Base-by-base conservation (phyloP, 2,113 vertebrate species). In the Anolis sagrei region DNA sequence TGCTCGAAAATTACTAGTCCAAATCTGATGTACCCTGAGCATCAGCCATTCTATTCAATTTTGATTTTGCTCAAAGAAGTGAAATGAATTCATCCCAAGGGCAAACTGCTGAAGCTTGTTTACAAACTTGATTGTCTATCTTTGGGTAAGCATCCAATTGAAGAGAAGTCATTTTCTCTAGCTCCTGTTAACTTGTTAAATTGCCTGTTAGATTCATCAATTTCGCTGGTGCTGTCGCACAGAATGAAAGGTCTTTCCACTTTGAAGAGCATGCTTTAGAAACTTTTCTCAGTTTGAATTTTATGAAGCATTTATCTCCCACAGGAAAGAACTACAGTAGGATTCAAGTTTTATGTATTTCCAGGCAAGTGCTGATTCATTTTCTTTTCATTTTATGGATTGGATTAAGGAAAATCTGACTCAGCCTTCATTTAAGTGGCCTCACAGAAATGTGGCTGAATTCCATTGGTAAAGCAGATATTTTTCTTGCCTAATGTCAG, bases 141-240 rank as follows among this genome's bases (percentile, higher is more conserved):
- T 54, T 81, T 80, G 54, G 27, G 29, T 83, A 74, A 36, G 23
- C 34, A 76, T 89, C 77, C 70, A 86, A 76, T 77, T 84, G 48
- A 73, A 82, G 54, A 32, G 48, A 76, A 84, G 68, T 72, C 78
- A 82, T 76, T 77, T 72, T 84, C 29, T 72, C 25, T 51, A 83
- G n/a, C 70, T 66, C 49, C 49, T 80, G 48, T 86, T 85, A 81
- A 81, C 82, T 83, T 83, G 82, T 83, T 83, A 83, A 83, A 85
- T 81, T 77, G 64, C 78, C 78, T 85, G 70, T 69, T 81, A 76
- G 62, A 81, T 58, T 81, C 36, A 64, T 76, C 82, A 81, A 39
- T 85, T 85, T 80, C 81, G 51, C 77, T 75, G 36, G 34, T 86
- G 70, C 76, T 62, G 76, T 84, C 29, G 9, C 76, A 81, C 16